Evolutionary conservation across 2,797 vertebrate species (phyloP).

Genomic region (Monodelphis domestica): DNA sequence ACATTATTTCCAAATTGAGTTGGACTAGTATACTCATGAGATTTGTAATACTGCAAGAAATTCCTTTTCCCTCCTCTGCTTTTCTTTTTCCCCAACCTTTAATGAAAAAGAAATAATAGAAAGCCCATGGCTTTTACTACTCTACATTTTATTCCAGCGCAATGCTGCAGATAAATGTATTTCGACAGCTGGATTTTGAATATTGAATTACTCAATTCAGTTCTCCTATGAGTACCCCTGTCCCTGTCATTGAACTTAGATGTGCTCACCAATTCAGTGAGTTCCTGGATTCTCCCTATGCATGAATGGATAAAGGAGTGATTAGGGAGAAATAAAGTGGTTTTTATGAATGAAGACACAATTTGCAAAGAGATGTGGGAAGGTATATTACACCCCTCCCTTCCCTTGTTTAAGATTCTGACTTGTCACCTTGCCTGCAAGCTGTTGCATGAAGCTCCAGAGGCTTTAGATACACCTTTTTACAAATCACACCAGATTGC

Average conservation of each 20-base stretch:
- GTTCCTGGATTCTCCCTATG: constrained; percentile 57
- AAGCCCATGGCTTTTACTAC: constrained; percentile 59
- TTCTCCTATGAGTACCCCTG: constrained; percentile 53
- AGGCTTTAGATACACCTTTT: constrained; percentile 50
- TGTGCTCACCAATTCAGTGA: constrained; percentile 65
- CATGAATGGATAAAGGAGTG: constrained; percentile 38
- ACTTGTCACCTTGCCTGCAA: constrained; percentile 30
- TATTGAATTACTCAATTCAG: constrained; percentile 51
- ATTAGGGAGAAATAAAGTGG: constrained; percentile 14
- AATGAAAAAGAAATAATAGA: constrained; percentile 61
- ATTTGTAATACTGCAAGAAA: constrained; percentile 62
- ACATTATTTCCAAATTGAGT: constrained; percentile 61
- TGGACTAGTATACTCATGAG: constrained; percentile 66
- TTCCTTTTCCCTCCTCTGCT: constrained; percentile 49
- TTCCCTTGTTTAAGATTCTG: constrained; percentile 70
- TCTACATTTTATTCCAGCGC: constrained; percentile 55
- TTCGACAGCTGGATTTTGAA: constrained; percentile 60
- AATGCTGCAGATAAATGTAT: constrained; percentile 48
- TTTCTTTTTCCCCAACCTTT: constrained; percentile 64
- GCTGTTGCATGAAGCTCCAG: constrained; percentile 56
- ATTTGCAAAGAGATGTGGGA: constrained; percentile 42
- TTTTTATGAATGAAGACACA: constrained; percentile 73
- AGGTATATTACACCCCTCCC: neutral
- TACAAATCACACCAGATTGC: constrained; percentile 60
- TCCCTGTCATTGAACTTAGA: constrained; percentile 67